These are phyloP conservation scores for Phrynosoma platyrhinos DNA, from an alignment of 2,113 vertebrate genomes.

Conservation along the genomic window DNA sequence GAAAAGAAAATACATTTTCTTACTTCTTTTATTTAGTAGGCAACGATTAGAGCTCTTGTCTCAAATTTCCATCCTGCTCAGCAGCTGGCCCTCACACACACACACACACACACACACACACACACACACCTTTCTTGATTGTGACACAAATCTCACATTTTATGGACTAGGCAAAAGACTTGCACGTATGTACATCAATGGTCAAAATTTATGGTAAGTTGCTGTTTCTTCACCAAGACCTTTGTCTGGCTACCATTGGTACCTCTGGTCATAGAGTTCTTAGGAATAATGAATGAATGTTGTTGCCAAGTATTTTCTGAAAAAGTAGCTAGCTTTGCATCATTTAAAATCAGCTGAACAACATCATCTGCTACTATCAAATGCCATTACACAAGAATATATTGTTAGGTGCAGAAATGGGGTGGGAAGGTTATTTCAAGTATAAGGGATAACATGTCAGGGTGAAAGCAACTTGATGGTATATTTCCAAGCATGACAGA, in stretches of 20 bases:
- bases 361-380: background rate
- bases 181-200: too few relatives aligned
- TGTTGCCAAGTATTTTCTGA: background rate
- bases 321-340: background rate
- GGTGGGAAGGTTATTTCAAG: background rate
- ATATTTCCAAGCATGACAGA: background rate
- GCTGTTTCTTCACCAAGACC: background rate
- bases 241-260: background rate
- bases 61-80: too few relatives aligned
- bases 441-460: too few relatives aligned
- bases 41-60: too few relatives aligned
- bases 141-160: too few relatives aligned
- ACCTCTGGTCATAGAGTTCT: background rate
- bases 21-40: too few relatives aligned
- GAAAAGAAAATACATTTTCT: too few relatives aligned
- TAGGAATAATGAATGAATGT: background rate
- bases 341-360: background rate
- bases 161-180: too few relatives aligned
- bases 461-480: background rate
- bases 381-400: background rate
- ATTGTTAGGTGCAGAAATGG: background rate
- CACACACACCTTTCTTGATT: too few relatives aligned
- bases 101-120: too few relatives aligned
- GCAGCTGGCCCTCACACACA: too few relatives aligned
- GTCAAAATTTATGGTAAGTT: too few relatives aligned